phyloP scores from a whole-genome alignment of 2,888 invertebrate species.

The Leptinotarsa peninsularis region DNA sequence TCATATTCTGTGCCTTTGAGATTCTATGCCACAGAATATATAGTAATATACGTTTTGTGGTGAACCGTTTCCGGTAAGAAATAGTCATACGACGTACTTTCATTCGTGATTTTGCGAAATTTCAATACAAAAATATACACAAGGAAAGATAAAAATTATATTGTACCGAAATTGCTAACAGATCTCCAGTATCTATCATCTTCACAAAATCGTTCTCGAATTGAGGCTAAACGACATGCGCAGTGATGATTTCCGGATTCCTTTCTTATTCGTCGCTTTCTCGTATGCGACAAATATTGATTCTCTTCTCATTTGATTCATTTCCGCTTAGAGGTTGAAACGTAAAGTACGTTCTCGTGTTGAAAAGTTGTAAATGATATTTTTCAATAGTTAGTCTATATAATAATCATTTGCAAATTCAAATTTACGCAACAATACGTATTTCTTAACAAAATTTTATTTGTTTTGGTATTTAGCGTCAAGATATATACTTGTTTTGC shows the following conservation, averaged over 20 bases:
- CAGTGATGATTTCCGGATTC: constrained; percentile 11
- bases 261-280: not conserved
- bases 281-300: not conserved
- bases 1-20: no score
- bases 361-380: not conserved
- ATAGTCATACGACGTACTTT: no score
- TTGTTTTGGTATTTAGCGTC: constrained; percentile 10
- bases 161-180: no score
- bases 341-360: constrained; percentile 9
- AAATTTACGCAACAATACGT: not conserved
- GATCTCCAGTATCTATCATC: no score
- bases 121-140: no score
- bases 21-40: no score
- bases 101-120: no score
- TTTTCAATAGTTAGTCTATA: constrained; percentile 1
- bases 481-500: not conserved
- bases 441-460: not conserved
- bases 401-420: not conserved
- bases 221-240: constrained; percentile 7
- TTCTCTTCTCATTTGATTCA: not conserved
- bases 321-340: constrained; percentile 16
- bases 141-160: no score
- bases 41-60: no score
- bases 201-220: not conserved
- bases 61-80: no score